Evolutionary conservation across 2,113 vertebrate genomes (phyloP).

Genomic region (Apeltes quadracus): DNA sequence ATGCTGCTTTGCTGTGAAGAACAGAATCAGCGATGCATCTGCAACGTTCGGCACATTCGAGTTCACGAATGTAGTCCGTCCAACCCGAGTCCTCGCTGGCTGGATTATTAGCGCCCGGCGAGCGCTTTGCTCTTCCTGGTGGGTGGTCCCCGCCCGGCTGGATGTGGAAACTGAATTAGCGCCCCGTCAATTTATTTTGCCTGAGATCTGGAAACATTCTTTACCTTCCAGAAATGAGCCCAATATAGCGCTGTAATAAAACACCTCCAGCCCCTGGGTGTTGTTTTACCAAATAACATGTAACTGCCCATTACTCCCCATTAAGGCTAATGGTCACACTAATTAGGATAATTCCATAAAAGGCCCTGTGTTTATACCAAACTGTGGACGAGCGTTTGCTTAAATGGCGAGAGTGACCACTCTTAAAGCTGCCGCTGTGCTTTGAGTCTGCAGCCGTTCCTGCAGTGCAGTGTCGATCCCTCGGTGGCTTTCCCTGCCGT

Average conservation of each 20-base stretch:
- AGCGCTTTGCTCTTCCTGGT: conserved; percentile 64
- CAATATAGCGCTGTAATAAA: conserved; percentile 84
- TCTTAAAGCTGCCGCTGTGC: conserved; percentile 71
- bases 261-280: conserved; percentile 80
- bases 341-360: conserved; percentile 88
- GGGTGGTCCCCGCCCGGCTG: conserved; percentile 79
- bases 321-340: conserved; percentile 85
- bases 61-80: background rate
- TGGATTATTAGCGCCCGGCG: conserved; percentile 50
- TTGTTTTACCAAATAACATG: conserved; percentile 88
- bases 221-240: conserved; percentile 82
- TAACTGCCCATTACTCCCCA: conserved; percentile 88
- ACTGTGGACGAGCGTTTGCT: conserved; percentile 80
- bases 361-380: conserved; percentile 83
- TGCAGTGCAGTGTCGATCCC: conserved; percentile 47
- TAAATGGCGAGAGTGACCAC: conserved; percentile 78
- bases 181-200: conserved; percentile 73
- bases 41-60: too few relatives aligned
- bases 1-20: background rate
- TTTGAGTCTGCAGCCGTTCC: conserved; percentile 62
- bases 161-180: conserved; percentile 83
- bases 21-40: background rate
- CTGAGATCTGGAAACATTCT: conserved; percentile 87
- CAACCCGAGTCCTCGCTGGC: conserved; percentile 31
- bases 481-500: conserved; percentile 12